These are phyloP conservation scores for Charina bottae DNA, from an alignment of 2,113 vertebrate genomes.

Conservation along the genomic window DNA sequence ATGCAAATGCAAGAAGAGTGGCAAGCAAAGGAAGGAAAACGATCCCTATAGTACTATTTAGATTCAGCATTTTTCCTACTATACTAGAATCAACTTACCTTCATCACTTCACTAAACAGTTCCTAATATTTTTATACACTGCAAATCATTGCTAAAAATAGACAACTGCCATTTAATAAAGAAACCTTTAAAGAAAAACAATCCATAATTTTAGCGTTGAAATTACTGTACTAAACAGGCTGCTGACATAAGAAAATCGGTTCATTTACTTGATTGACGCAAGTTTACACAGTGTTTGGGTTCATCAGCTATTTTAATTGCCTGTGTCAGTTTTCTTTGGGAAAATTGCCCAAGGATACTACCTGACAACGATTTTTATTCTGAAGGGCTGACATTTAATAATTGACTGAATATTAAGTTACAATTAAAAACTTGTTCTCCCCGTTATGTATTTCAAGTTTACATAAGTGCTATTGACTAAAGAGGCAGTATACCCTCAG, in stretches of 20 bases:
- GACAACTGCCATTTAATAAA: not conserved
- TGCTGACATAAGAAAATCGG: not conserved
- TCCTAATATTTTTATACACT: not conserved
- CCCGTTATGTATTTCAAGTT: not conserved
- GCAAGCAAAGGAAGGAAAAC: not conserved
- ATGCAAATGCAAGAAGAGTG: not conserved
- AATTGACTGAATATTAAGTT: not conserved
- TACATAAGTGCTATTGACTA: not conserved
- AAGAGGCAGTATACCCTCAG: not conserved
- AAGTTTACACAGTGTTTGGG: not conserved
- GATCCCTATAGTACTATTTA: not conserved
- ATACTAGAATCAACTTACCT: not conserved
- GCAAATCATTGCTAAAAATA: not conserved
- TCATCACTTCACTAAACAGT: not conserved
- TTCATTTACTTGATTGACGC: not conserved
- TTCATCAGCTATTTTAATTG: not conserved
- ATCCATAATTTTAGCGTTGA: not conserved
- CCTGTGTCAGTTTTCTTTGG: not conserved
- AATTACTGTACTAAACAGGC: not conserved
- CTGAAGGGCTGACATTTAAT: not conserved
- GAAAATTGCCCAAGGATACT: slow-evolving; percentile 19
- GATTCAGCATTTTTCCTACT: not conserved
- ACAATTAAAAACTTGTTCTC: not conserved
- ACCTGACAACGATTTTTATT: not conserved
- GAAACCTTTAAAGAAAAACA: not conserved